A percentile compares a stretch with the other conserved stretches of the same genome.
These are phyloP conservation scores for Oophaga pumilio DNA, from an alignment of 2,113 vertebrate species.

Conservation along the genomic window DNA sequence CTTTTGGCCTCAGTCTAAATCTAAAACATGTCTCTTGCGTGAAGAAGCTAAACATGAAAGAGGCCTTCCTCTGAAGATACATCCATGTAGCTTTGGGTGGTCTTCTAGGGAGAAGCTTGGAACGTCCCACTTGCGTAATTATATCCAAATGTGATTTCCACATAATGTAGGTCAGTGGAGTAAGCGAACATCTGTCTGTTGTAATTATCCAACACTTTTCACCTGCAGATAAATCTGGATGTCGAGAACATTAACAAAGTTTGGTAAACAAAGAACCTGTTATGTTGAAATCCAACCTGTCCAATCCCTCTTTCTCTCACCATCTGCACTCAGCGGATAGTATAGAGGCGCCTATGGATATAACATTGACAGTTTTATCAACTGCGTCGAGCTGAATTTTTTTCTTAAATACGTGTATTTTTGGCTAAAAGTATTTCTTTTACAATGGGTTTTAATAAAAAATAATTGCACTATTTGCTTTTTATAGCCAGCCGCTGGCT, in stretches of 20 bases:
- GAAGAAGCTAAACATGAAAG: neutral
- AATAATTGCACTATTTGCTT: too few relatives aligned
- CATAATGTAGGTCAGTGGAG: conserved; percentile 9
- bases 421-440: too few relatives aligned
- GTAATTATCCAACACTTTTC: conserved; percentile 3
- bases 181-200: conserved; percentile 23
- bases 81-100: conserved; percentile 21
- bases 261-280: neutral
- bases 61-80: neutral
- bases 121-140: conserved; percentile 36
- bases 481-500: too few relatives aligned
- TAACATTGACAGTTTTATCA: too few relatives aligned
- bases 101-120: conserved; percentile 11
- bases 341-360: too few relatives aligned
- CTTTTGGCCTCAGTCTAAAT: conserved; percentile 5
- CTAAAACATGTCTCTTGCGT: conserved; percentile 32
- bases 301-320: too few relatives aligned
- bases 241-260: neutral
- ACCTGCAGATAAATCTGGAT: conserved; percentile 1
- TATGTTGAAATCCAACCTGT: too few relatives aligned
- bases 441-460: too few relatives aligned
- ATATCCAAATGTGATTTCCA: conserved; percentile 41
- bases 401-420: too few relatives aligned
- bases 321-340: too few relatives aligned
- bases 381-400: too few relatives aligned